Base-by-base conservation (phyloP, 2,113 vertebrate species). In the Pygoscelis adeliae region DNA sequence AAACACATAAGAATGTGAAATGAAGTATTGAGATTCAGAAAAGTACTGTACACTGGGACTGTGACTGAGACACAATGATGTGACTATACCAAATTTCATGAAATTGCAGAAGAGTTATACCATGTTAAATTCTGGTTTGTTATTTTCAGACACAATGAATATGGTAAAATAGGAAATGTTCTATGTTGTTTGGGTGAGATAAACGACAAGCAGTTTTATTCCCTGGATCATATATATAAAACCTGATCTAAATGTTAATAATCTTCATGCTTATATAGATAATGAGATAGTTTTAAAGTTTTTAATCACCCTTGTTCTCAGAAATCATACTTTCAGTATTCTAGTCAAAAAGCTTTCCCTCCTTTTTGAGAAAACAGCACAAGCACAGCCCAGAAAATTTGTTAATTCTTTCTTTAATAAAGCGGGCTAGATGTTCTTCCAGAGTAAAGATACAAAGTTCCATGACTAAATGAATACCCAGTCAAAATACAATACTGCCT, bases 371-470 rank as follows among this genome's bases (percentile, higher is more conserved):
- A 93, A 92, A 66, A 85, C 52, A 90, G 40, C 67, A 90, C 79
- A 71, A 87, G 36, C 34, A 86, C 67, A 85, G 47, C 42, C 38
- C 90, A 65, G 53, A 66, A 82, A 52, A 52, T 74, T n/a, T 91
- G 56, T 83, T 93, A 70, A 58, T 83, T 80, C 40, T 91, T 94
- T 86, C 97, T 96, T 98, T 97, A 98, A 97, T 95, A 90, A 94
- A 94, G 95, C 7, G 12, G 83, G 79, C 81, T 86, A 83, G 86
- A 95, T 79, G 53, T 86, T 97, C 77, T 91, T 65, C 79, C 70
- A 78, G 63, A 92, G 83, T 44, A 73, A 96, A 97, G 95, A 94
- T 93, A 96, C 83, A 96, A 92, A 96, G 89, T 73, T 97, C 89
- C 91, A 97, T 3, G 0, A 77, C 89, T 95, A 96, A 96, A 93